Base-by-base conservation (phyloP, 2,797 vertebrate species). In the Cuniculus paca region DNA sequence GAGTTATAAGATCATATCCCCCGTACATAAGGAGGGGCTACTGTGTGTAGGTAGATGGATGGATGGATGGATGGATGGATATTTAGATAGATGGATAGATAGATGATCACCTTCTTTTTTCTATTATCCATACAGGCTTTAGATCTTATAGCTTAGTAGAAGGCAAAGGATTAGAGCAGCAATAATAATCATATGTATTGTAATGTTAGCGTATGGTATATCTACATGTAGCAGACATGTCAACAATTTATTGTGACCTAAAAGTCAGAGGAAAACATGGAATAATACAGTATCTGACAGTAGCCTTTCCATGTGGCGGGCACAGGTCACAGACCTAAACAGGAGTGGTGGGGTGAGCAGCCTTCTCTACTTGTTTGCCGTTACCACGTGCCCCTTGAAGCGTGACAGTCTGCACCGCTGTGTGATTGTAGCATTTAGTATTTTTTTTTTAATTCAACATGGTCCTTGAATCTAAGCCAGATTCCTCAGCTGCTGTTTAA, bases 401-500 rank as follows among this genome's bases (percentile, higher is more conserved):
- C 75, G n/a, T 78, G 88, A 95, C 56, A n/a, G 31, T 78, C 77
- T 63, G 60, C 61, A 26, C 34, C 68, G 68, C 48, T 45, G 13
- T 82, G 52, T 54, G 42, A 83, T 92, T 91, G 34, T 56, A 72
- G 70, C 52, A 31, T 68, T 94, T 82, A 8, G 54, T 87, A 9
- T 50, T 34, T 86, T 52, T 88, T 87, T 63, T 61, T 24, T 14
- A 22, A 93, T 87, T 56, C 77, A 88, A 48, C 48, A 34, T 85
- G 79, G 88, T 85, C 79, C 86, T 97, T 97, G 94, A 95, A 95
- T 91, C 65, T 39, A 93, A 81, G 94, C 93, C 97, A 96, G n/a
- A 60, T 89, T 95, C 83, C 31, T 97, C 88, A 96, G 94, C 96
- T 97, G 82, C 96, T 94, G 1, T 95, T 96, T 91, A 90, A 95